These are phyloP conservation scores for Eupleurogrammus muticus DNA, from an alignment of 2,797 vertebrate genomes.

Conservation along the genomic window DNA sequence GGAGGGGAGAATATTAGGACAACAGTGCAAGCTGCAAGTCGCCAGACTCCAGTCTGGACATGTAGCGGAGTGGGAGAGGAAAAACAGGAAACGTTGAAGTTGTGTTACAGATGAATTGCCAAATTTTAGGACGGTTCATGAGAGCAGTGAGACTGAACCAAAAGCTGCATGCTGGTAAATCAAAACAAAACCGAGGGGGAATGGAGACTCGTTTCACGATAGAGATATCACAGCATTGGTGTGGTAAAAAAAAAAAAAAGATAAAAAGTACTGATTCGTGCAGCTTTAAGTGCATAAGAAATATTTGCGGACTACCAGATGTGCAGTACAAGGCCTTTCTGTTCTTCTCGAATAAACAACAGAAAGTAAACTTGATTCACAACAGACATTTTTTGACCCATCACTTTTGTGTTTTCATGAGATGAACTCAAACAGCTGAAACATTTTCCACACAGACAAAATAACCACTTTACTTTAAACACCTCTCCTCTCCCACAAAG, in stretches of 20 bases:
- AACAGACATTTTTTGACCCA: too few species aligned
- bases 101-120: neutral
- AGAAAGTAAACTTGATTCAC: neutral
- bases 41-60: conserved; percentile 20
- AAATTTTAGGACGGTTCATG: neutral
- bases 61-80: neutral
- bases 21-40: neutral
- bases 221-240: neutral
- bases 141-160: neutral
- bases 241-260: neutral
- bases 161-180: neutral
- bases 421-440: too few species aligned
- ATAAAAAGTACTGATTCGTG: neutral
- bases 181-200: neutral
- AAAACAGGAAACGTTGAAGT: neutral
- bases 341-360: neutral
- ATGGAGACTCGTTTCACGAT: neutral
- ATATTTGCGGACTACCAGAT: neutral
- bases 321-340: neutral
- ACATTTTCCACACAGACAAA: too few species aligned
- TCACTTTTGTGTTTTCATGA: too few species aligned
- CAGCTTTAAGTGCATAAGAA: neutral
- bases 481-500: too few species aligned
- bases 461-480: too few species aligned
- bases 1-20: neutral